Conservation (phyloP, 2,797 vertebrate species). For the Squalus acanthias region DNA sequence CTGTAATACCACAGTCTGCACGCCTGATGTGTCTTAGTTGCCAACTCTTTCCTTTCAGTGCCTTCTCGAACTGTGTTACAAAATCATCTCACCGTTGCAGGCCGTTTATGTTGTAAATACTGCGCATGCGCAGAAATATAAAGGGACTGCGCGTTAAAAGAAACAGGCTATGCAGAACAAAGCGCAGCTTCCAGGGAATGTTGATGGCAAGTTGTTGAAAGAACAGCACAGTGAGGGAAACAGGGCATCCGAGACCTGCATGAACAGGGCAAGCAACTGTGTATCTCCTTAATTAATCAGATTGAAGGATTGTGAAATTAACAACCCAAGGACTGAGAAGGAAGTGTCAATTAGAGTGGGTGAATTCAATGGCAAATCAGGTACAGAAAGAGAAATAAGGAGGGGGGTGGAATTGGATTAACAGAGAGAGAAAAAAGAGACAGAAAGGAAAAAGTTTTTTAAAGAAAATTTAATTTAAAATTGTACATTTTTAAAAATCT, state of each 20-base stretch:
- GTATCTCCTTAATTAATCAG: background rate
- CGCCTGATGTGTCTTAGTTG: background rate
- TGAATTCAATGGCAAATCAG: background rate
- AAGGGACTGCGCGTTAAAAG: background rate
- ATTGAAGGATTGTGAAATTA: background rate
- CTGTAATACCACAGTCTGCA: background rate
- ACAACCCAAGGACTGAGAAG: background rate
- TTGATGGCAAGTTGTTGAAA: too few species aligned
- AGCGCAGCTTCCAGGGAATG: too few species aligned
- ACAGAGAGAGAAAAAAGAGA: background rate
- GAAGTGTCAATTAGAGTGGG: background rate
- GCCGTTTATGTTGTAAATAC: background rate
- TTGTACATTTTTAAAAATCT: background rate
- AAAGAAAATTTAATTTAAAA: background rate
- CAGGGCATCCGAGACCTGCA: too few species aligned
- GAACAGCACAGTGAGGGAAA: too few species aligned
- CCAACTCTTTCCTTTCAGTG: background rate
- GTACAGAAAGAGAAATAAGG: background rate
- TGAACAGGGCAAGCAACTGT: background rate
- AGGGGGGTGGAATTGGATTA: background rate
- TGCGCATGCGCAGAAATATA: too few species aligned
- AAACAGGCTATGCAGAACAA: background rate
- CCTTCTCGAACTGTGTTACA: background rate
- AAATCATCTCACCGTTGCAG: background rate
- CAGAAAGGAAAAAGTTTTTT: background rate